Conservation (phyloP, 2,888 invertebrate species). For the Tachina fera region DNA sequence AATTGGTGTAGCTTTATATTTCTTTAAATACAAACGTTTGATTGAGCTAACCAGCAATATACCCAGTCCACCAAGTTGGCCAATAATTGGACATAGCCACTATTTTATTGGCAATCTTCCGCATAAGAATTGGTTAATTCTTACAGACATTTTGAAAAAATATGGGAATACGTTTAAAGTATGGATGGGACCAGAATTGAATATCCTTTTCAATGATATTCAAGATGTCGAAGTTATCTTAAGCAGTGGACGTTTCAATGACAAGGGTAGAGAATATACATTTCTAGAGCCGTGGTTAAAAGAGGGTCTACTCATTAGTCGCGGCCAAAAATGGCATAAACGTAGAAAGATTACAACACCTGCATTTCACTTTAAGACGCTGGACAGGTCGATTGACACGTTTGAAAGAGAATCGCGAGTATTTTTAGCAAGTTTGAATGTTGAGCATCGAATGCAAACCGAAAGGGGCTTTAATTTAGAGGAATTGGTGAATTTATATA, state of each 20-base stretch:
- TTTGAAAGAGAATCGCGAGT: slow-evolving; percentile 87
- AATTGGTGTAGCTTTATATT: slow-evolving; percentile 72
- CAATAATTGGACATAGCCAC: slow-evolving; percentile 84
- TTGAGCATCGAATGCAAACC: slow-evolving; percentile 83
- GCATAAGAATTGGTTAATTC: slow-evolving; percentile 77
- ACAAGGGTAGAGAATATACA: slow-evolving; percentile 85
- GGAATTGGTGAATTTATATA: slow-evolving; percentile 85
- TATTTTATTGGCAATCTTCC: slow-evolving; percentile 83
- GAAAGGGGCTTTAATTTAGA: slow-evolving; percentile 85
- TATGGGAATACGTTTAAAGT: slow-evolving; percentile 77
- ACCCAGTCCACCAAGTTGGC: slow-evolving; percentile 82
- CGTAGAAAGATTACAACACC: slow-evolving; percentile 90
- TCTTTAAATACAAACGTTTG: slow-evolving; percentile 76
- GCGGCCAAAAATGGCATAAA: slow-evolving; percentile 82
- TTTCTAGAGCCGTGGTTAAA: slow-evolving; percentile 84
- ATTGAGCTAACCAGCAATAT: slow-evolving; percentile 77
- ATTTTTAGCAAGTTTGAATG: slow-evolving; percentile 85
- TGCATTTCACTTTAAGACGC: slow-evolving; percentile 91
- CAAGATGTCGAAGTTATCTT: slow-evolving; percentile 79
- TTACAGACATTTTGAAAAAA: slow-evolving; percentile 80
- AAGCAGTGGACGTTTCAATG: slow-evolving; percentile 80
- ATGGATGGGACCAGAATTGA: slow-evolving; percentile 81
- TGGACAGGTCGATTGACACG: slow-evolving; percentile 88
- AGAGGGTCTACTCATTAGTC: slow-evolving; percentile 85
- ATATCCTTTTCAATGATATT: slow-evolving; percentile 77